Base-by-base conservation (phyloP, 2,888 invertebrate genomes). In the Hesperia comma region DNA sequence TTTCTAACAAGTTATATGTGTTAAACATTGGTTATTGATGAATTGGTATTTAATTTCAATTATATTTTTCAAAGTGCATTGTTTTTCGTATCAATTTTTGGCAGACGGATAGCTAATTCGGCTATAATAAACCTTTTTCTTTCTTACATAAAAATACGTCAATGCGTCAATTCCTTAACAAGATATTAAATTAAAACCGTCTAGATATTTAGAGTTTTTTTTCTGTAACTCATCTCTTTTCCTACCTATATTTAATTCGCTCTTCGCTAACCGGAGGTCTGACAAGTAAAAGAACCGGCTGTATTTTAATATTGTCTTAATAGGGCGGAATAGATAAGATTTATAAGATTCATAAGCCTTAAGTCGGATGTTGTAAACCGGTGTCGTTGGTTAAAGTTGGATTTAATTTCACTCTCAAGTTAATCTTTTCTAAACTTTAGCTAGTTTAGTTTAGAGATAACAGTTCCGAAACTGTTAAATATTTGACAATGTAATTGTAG, bases 271-370 rank as follows among this genome's bases (percentile, higher is more conserved):
- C 26, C 4, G 2, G 14, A 37, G 26, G 26, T 53, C 51, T 41
- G 57, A 33, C 32, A 21, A 37, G 26, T 57, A 14, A 17, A 41
- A 53, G 41, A 43, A 41, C 15, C 26, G n/a, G 53, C 49, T 41
- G 51, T 72, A 69, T 70, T 70, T 68, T 80, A 77, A 80, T 81
- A 75, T 76, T 75, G 78, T 77, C 79, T 81, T 84, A 84, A 84
- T 83, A 80, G 81, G 75, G 71, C 64, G 78, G 78, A 74, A 75
- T 78, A 64, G 64, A 64, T 64, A 64, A 64, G 51, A 19, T 51
- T 51, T 21, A 51, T 19, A 6, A 51, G 51, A 58, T 57, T 57
- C 53, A 58, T 64, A 64, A 64, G 49, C 51, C 40, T 57, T 58
- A 54, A 62, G 62, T 58, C 51, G 32, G 53, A 58, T 62, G 32